A percentile compares a stretch with the other conserved stretches of the same genome.
Evolutionary conservation across 2,113 vertebrate genomes (phyloP).

Genomic region (Stomatorhinus ivindoensis): DNA sequence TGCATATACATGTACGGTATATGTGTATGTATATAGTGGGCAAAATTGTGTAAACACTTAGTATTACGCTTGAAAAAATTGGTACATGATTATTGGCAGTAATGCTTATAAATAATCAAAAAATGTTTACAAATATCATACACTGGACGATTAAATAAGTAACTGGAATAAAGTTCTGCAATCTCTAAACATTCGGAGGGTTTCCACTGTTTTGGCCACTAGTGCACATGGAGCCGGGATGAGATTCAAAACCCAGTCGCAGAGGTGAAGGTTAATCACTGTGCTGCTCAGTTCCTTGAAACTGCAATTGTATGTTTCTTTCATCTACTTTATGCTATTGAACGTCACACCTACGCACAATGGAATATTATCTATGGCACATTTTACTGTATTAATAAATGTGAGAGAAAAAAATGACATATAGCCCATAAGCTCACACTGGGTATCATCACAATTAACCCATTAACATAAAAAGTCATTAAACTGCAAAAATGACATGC

Average conservation of each 20-base stretch:
- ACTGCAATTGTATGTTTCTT: not conserved
- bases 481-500: not conserved
- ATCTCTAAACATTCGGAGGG: too few species aligned
- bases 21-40: too few species aligned
- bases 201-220: too few species aligned
- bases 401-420: not conserved
- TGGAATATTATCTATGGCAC: not conserved
- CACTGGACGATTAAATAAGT: too few species aligned
- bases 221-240: not conserved
- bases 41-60: too few species aligned
- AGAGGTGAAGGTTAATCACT: not conserved
- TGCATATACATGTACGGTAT: not conserved
- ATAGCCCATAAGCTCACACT: not conserved
- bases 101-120: too few species aligned
- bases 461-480: not conserved
- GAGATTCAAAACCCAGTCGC: not conserved
- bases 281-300: not conserved
- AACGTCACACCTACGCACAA: not conserved
- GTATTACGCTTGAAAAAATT: too few species aligned
- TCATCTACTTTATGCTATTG: not conserved
- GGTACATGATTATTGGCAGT: too few species aligned
- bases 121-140: too few species aligned
- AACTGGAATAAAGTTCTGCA: too few species aligned
- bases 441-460: not conserved
- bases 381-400: not conserved